These are phyloP conservation scores for Kryptolebias marmoratus DNA, from an alignment of 2,113 vertebrate species.

Conservation along the genomic window DNA sequence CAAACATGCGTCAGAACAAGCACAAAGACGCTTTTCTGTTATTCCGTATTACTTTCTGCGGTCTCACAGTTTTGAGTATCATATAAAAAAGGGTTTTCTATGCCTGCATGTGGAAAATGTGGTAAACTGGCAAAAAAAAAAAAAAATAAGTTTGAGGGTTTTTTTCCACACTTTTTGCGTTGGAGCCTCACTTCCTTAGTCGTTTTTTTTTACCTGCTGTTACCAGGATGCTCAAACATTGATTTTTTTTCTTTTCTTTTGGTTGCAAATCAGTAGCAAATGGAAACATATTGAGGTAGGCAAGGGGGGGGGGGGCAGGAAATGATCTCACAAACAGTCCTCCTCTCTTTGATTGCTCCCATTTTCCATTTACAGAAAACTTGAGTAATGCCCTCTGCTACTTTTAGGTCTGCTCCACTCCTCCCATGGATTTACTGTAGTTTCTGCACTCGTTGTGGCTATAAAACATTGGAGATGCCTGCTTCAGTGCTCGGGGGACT, in stretches of 20 bases:
- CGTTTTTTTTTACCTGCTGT: conserved; percentile 36
- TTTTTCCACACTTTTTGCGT: conserved; percentile 22
- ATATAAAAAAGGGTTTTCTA: conserved; percentile 40
- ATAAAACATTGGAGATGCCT: conserved; percentile 23
- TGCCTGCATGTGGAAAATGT: conserved; percentile 56
- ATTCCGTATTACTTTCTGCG: conserved; percentile 52
- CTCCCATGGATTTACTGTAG: conserved; percentile 57
- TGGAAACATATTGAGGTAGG: conserved; percentile 78
- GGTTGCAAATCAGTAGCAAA: conserved; percentile 42
- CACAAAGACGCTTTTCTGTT: conserved; percentile 65
- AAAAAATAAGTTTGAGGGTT: too few species aligned
- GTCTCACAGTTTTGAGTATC: conserved; percentile 28
- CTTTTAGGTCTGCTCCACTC: conserved; percentile 57
- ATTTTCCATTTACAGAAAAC: conserved; percentile 81
- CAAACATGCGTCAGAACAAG: conserved; percentile 29
- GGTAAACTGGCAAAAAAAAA: conserved; percentile 55
- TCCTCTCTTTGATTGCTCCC: conserved; percentile 76
- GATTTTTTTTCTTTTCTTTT: conserved; percentile 21
- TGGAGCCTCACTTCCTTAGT: conserved; percentile 8
- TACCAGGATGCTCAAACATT: conserved; percentile 19
- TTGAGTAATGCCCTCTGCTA: conserved; percentile 77
- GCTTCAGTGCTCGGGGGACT: background rate
- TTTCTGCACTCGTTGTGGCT: conserved; percentile 38
- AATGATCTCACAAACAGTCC: conserved; percentile 83
- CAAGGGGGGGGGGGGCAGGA: conserved; percentile 73